Conservation (phyloP, 2,113 vertebrate genomes). For the Oreochromis tanganicae region DNA sequence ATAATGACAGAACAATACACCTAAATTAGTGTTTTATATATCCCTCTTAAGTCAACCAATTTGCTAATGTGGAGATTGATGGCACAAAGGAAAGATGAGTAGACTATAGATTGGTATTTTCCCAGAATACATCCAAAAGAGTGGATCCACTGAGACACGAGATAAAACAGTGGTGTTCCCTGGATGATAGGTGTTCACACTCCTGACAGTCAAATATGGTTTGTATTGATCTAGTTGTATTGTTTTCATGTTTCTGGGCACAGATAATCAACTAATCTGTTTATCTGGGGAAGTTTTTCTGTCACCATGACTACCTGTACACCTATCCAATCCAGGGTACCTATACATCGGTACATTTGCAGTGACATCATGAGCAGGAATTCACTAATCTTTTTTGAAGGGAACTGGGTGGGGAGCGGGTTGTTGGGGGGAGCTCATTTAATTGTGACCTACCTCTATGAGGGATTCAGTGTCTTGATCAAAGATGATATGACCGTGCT, state of each 20-base stretch:
- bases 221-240: conserved; percentile 71
- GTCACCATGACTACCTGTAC: conserved; percentile 48
- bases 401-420: background rate
- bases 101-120: conserved; percentile 50
- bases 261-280: conserved; percentile 60
- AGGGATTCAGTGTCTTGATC: conserved; percentile 11
- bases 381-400: conserved; percentile 20
- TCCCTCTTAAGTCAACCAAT: conserved; percentile 33
- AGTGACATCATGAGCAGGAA: conserved; percentile 58
- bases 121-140: conserved; percentile 55
- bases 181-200: conserved; percentile 42
- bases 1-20: conserved; percentile 29
- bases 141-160: conserved; percentile 1
- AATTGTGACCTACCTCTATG: conserved; percentile 21
- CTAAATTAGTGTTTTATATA: conserved; percentile 24
- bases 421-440: conserved; percentile 27
- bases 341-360: background rate
- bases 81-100: conserved; percentile 49
- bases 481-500: background rate
- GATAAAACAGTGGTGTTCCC: conserved; percentile 46
- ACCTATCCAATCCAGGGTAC: background rate
- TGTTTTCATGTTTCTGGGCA: conserved; percentile 72
- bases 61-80: conserved; percentile 32
- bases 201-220: conserved; percentile 60
- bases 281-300: conserved; percentile 53